Conservation (phyloP, 2,113 vertebrate genomes). For the Bungarus multicinctus region DNA sequence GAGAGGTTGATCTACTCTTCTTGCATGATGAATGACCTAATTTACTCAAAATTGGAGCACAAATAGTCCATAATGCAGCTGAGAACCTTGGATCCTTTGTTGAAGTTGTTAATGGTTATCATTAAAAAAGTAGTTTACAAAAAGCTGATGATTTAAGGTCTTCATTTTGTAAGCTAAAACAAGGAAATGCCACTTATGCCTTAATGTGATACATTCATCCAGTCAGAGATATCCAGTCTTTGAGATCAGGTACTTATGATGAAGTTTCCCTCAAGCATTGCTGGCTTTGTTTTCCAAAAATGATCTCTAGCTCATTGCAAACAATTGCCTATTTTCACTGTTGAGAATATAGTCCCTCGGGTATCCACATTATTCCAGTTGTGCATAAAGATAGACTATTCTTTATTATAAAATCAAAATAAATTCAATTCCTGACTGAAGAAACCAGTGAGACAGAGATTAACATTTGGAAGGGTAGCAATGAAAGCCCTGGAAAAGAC, state of each 20-base stretch:
- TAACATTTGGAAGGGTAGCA: neutral
- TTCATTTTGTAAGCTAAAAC: neutral
- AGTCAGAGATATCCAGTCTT: neutral
- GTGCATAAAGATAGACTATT: neutral
- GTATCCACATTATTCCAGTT: neutral
- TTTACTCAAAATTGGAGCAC: slow-evolving; percentile 25
- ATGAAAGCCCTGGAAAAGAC: neutral
- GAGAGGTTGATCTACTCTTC: slow-evolving; percentile 37
- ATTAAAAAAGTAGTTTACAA: neutral
- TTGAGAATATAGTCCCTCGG: neutral
- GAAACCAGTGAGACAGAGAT: neutral
- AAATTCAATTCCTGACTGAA: neutral
- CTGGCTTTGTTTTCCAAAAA: neutral
- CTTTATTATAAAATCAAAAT: neutral
- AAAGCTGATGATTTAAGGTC: neutral
- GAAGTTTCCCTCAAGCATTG: neutral
- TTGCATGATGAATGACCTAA: slow-evolving; percentile 53
- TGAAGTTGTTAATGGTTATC: neutral
- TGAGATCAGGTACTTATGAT: neutral
- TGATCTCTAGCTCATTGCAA: neutral
- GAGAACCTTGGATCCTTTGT: neutral
- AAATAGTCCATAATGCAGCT: slow-evolving; percentile 32
- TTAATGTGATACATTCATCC: neutral
- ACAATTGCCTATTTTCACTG: neutral
- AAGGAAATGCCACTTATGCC: neutral